phyloP scores from a whole-genome alignment of 2,888 invertebrate species.

The Pristionchus mayeri region DNA sequence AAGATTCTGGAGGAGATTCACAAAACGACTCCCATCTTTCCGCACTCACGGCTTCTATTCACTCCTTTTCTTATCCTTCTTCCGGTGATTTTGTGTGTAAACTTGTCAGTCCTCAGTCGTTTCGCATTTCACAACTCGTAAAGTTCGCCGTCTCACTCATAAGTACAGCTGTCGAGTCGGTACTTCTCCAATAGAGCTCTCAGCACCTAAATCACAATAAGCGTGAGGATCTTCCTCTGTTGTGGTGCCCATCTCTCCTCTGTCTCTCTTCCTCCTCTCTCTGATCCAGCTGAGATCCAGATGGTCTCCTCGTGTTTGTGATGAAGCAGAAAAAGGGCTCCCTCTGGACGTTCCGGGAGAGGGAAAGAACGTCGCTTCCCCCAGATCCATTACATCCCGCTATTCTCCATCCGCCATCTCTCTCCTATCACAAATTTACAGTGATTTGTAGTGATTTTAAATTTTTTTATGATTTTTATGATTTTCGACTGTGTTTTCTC shows the following conservation, averaged over 20 bases:
- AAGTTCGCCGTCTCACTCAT: neutral
- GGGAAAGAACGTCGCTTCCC: neutral
- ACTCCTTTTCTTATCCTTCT: neutral
- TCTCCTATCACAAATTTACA: no score
- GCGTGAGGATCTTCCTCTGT: conserved; percentile 3
- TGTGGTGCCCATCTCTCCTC: neutral
- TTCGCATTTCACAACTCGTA: neutral
- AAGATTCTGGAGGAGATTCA: conserved; percentile 33
- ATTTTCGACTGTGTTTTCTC: no score
- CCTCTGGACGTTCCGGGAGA: neutral
- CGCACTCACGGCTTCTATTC: no score
- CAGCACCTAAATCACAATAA: neutral
- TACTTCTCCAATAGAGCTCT: neutral
- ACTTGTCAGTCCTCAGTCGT: neutral
- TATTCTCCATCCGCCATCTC: neutral
- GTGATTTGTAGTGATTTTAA: neutral
- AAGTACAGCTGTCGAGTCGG: conserved; percentile 1
- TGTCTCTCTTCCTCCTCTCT: conserved; percentile 22
- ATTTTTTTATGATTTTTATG: neutral
- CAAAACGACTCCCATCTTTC: neutral
- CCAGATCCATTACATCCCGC: neutral
- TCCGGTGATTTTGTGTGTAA: conserved; percentile 23
- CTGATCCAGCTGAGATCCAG: neutral
- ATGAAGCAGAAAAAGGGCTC: neutral
- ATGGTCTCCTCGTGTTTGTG: conserved; percentile 14